These are phyloP conservation scores for Coremacera marginata DNA, from an alignment of 2,888 invertebrate species.

Conservation along the genomic window DNA sequence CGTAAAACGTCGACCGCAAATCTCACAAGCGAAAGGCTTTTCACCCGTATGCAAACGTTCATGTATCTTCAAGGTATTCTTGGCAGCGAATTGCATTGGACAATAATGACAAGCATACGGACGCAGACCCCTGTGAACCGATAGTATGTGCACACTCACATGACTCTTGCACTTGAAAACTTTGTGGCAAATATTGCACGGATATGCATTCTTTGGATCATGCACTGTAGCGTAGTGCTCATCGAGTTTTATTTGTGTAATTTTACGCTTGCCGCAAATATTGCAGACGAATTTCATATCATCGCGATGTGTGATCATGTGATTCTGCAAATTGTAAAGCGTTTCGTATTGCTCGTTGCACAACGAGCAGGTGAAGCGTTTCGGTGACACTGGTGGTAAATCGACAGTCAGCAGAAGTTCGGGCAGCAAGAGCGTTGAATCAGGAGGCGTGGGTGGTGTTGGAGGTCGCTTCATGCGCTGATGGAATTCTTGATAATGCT, in stretches of 20 bases:
- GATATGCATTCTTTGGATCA: constrained; percentile 38
- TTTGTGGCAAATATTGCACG: constrained; percentile 44
- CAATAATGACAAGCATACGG: constrained; percentile 45
- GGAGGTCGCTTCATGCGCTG: constrained; percentile 32
- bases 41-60: constrained; percentile 46
- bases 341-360: constrained; percentile 42
- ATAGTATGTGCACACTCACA: constrained; percentile 44
- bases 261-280: constrained; percentile 45
- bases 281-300: constrained; percentile 44
- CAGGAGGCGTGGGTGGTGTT: constrained; percentile 36
- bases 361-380: constrained; percentile 42
- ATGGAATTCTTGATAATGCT: constrained; percentile 45
- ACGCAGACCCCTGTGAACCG: constrained; percentile 44
- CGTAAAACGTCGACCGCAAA: constrained; percentile 46
- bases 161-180: constrained; percentile 46
- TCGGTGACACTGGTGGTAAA: neutral
- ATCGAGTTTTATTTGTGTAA: constrained; percentile 45
- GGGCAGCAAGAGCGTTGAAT: constrained; percentile 38
- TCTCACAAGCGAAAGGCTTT: constrained; percentile 43
- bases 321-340: constrained; percentile 43
- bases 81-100: constrained; percentile 45
- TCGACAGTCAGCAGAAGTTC: constrained; percentile 34
- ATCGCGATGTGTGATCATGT: constrained; percentile 40
- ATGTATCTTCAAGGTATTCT: constrained; percentile 46
- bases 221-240: constrained; percentile 45